Evolutionary conservation across 2,797 vertebrate genomes (phyloP).

Genomic region (Bovichtus diacanthus): DNA sequence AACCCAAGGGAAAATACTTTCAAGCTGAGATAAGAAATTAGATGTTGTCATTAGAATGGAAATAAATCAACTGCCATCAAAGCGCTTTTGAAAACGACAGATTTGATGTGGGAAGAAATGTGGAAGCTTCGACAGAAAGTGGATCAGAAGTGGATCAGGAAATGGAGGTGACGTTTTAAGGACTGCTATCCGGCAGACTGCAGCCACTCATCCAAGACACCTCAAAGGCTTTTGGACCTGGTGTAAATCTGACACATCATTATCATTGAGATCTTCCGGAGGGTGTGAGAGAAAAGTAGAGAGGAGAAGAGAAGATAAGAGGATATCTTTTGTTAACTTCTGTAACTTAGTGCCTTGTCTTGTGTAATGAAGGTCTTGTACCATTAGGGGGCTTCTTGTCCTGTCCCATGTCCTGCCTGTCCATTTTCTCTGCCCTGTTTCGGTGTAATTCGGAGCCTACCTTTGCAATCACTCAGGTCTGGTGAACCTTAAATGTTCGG

Average conservation of each 20-base stretch:
- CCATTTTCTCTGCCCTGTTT: background rate
- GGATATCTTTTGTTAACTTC: constrained; percentile 23
- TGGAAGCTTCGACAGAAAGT: constrained; percentile 15
- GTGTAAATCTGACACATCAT: constrained; percentile 43
- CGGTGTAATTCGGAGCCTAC: background rate
- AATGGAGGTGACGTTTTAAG: constrained; percentile 42
- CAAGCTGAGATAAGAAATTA: constrained; percentile 45
- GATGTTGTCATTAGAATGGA: constrained; percentile 33
- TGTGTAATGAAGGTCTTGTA: constrained; percentile 9
- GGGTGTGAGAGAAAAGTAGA: background rate
- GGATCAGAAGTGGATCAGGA: constrained; percentile 51
- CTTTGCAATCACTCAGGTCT: constrained; percentile 25
- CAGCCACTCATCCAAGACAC: constrained; percentile 42
- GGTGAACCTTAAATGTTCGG: constrained; percentile 20
- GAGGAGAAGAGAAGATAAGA: background rate
- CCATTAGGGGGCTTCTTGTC: constrained; percentile 7
- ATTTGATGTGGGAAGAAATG: constrained; percentile 19
- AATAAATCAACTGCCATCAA: constrained; percentile 36
- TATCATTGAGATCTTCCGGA: constrained; percentile 32
- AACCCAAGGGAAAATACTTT: constrained; percentile 13
- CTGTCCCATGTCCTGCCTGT: background rate
- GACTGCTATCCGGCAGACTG: constrained; percentile 13
- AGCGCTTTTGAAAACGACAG: constrained; percentile 27
- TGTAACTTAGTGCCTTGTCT: constrained; percentile 21
- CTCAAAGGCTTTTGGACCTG: constrained; percentile 45